Conservation (phyloP, 2,797 vertebrate genomes). For the Spondyliosoma cantharus region DNA sequence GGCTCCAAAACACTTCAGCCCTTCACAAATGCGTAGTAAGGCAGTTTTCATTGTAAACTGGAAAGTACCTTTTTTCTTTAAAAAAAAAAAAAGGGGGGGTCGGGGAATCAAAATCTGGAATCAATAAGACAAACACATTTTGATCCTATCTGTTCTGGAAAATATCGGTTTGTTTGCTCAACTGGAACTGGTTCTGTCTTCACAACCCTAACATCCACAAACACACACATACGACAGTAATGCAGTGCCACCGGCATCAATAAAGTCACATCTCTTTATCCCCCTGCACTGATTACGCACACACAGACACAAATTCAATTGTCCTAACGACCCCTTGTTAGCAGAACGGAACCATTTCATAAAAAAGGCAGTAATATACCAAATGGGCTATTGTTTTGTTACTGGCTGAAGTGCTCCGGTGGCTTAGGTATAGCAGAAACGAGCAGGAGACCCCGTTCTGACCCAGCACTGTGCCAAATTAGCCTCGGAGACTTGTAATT, state of each 20-base stretch:
- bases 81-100: background rate
- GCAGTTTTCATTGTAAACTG: slow-evolving; percentile 23
- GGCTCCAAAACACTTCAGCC: slow-evolving; percentile 9
- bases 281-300: slow-evolving; percentile 57
- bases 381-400: slow-evolving; percentile 71
- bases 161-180: slow-evolving; percentile 60
- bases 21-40: background rate
- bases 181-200: slow-evolving; percentile 46
- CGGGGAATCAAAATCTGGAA: slow-evolving; percentile 47
- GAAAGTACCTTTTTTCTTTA: background rate
- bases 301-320: slow-evolving; percentile 79
- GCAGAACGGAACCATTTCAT: slow-evolving; percentile 73
- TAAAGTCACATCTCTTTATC: slow-evolving; percentile 59
- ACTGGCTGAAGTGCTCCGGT: slow-evolving; percentile 54
- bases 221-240: slow-evolving; percentile 38
- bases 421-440: slow-evolving; percentile 66
- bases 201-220: slow-evolving; percentile 16
- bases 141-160: slow-evolving; percentile 58
- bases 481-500: slow-evolving; percentile 79
- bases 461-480: slow-evolving; percentile 75
- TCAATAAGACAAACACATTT: slow-evolving; percentile 66
- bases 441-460: slow-evolving; percentile 65
- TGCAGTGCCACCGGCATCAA: slow-evolving; percentile 56
- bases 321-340: slow-evolving; percentile 80
- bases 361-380: slow-evolving; percentile 61